A percentile compares a stretch with the other conserved stretches of the same genome.
Evolutionary conservation across 1,140 invertebrate genomes (phyloP).

Genomic region (Tigriopus japonicus): DNA sequence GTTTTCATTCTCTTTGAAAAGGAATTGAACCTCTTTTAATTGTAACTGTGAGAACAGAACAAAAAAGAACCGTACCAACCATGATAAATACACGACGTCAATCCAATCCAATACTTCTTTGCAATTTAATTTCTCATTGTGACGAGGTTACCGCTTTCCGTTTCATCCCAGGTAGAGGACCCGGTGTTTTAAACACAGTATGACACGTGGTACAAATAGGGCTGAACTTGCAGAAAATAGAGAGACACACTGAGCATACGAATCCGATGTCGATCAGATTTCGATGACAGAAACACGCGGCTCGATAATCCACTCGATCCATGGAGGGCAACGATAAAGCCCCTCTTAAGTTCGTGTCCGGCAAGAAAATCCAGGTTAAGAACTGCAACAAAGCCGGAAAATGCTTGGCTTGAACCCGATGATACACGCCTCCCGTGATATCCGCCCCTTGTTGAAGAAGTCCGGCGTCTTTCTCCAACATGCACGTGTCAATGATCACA

Average conservation of each 20-base stretch:
- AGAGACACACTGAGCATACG: constrained; percentile 92
- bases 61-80: no score
- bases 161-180: no score
- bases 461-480: constrained; percentile 71
- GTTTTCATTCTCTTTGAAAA: no score
- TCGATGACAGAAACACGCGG: constrained; percentile 95
- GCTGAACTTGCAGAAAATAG: constrained; percentile 91
- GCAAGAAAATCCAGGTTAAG: constrained; percentile 85
- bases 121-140: no score
- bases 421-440: constrained; percentile 75
- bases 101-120: no score
- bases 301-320: constrained; percentile 79
- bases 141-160: no score
- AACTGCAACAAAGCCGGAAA: constrained; percentile 63
- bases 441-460: constrained; percentile 86
- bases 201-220: constrained; percentile 93
- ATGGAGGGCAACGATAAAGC: constrained; percentile 71
- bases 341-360: constrained; percentile 52
- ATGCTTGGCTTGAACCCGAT: constrained; percentile 18
- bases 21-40: no score
- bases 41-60: no score
- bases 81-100: no score
- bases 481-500: constrained; percentile 79
- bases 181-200: constrained; percentile 39
- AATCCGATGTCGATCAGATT: constrained; percentile 87